Evolutionary conservation across 2,797 vertebrate genomes (phyloP).

Genomic region (Myotis myotis): DNA sequence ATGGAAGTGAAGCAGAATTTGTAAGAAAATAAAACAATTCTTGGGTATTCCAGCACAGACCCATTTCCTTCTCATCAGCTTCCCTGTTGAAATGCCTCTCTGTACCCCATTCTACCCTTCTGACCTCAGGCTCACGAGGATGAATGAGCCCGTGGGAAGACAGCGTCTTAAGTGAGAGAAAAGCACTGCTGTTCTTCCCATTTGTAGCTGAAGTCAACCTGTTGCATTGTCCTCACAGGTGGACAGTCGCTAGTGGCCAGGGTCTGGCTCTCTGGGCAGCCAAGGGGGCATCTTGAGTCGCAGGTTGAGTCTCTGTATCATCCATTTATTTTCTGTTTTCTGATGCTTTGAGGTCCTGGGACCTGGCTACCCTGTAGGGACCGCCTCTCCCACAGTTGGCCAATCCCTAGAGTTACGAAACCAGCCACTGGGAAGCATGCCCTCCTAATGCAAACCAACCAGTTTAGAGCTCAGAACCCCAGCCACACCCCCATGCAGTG

Average conservation of each 20-base stretch:
- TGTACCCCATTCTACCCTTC: not conserved
- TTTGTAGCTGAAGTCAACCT: not conserved
- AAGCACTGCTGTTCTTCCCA: not conserved
- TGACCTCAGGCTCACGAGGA: not conserved
- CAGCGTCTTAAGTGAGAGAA: not conserved
- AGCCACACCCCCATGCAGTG: no score
- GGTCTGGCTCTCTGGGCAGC: not conserved
- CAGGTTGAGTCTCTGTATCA: not conserved
- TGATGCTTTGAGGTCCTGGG: not conserved
- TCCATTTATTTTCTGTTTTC: not conserved
- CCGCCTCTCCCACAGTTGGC: not conserved
- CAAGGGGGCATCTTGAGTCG: not conserved
- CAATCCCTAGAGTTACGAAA: not conserved
- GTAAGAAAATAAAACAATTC: slow-evolving; percentile 46
- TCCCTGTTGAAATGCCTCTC: not conserved
- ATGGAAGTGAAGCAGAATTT: slow-evolving; percentile 54
- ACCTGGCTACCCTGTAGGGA: not conserved
- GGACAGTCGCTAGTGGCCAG: not conserved
- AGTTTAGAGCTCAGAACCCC: not conserved
- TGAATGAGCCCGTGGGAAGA: not conserved
- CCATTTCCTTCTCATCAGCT: not conserved
- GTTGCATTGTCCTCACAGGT: not conserved
- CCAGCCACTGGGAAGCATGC: not conserved
- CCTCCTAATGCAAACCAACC: not conserved
- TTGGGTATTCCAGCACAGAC: not conserved